phyloP scores from a whole-genome alignment of 2,113 vertebrate species.

The Stercorarius parasiticus region DNA sequence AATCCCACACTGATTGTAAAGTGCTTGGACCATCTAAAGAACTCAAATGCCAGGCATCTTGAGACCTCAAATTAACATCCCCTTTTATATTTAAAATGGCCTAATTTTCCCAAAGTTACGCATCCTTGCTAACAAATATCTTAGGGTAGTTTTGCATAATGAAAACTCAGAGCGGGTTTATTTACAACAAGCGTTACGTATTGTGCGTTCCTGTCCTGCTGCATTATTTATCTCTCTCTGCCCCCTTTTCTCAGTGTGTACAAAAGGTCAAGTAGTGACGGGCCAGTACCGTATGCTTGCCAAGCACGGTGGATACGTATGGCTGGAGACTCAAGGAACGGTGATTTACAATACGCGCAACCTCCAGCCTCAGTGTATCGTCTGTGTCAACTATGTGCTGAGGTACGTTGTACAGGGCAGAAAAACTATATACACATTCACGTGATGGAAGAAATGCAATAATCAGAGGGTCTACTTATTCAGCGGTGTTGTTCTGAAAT shows the following conservation, averaged over 20 bases:
- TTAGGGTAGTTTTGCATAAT: neutral
- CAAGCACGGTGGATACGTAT: constrained; percentile 90
- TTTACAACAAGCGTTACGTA: neutral
- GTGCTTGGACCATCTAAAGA: neutral
- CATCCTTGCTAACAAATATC: neutral
- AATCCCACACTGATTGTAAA: neutral
- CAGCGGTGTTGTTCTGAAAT: neutral
- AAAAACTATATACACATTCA: neutral
- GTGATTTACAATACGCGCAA: constrained; percentile 86
- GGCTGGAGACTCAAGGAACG: constrained; percentile 92
- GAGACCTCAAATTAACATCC: neutral
- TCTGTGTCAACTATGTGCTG: constrained; percentile 91
- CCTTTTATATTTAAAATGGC: neutral
- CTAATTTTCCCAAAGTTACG: neutral
- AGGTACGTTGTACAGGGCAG: constrained; percentile 74
- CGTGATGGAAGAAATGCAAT: neutral
- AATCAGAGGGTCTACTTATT: neutral
- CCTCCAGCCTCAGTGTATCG: constrained; percentile 87
- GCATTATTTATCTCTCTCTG: neutral
- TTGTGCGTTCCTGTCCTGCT: neutral
- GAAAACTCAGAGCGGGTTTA: neutral
- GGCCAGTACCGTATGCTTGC: constrained; percentile 93
- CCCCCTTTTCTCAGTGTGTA: constrained; percentile 80
- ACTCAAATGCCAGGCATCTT: neutral
- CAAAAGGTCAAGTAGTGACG: constrained; percentile 90